phyloP scores from a whole-genome alignment of 2,113 vertebrate species.

The Colius striatus region DNA sequence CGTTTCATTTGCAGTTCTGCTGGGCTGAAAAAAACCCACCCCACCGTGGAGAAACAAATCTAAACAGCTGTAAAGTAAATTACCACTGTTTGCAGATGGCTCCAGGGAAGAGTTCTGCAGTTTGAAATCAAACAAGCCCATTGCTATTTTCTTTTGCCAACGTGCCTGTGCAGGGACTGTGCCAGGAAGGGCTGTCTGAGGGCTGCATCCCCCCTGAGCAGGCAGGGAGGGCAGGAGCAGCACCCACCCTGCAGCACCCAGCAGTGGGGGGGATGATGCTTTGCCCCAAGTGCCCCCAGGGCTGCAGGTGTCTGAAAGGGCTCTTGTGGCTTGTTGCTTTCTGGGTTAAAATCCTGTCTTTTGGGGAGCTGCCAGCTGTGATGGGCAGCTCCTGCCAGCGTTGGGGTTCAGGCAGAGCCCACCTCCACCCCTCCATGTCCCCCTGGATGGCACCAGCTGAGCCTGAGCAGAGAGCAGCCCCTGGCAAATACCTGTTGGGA shows the following conservation, averaged over 20 bases:
- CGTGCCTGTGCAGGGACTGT: background rate
- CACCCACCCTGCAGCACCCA: background rate
- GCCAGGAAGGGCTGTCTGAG: background rate
- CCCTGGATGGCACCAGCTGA: background rate
- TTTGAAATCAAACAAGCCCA: slow-evolving; percentile 50
- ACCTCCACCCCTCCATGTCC: background rate
- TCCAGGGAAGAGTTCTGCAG: slow-evolving; percentile 61
- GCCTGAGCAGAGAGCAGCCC: background rate
- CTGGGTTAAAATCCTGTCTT: background rate
- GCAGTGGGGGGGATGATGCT: accelerated
- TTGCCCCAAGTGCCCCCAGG: background rate
- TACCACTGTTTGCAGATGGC: slow-evolving; percentile 56
- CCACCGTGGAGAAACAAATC: slow-evolving; percentile 41
- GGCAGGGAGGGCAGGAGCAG: background rate
- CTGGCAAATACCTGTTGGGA: background rate
- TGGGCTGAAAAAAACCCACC: background rate
- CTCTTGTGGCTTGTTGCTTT: background rate
- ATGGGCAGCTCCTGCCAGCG: background rate
- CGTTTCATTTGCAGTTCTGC: slow-evolving; percentile 40
- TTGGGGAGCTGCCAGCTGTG: background rate
- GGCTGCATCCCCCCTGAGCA: accelerated
- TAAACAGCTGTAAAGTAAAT: slow-evolving; percentile 72
- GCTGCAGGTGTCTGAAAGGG: background rate
- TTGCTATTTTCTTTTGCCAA: background rate
- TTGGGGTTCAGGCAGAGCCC: background rate